Evolutionary conservation across 2,113 vertebrate species (phyloP), one percentile per base, ranked within the genome.

Genomic region (Craseonycteris thonglongyai): DNA sequence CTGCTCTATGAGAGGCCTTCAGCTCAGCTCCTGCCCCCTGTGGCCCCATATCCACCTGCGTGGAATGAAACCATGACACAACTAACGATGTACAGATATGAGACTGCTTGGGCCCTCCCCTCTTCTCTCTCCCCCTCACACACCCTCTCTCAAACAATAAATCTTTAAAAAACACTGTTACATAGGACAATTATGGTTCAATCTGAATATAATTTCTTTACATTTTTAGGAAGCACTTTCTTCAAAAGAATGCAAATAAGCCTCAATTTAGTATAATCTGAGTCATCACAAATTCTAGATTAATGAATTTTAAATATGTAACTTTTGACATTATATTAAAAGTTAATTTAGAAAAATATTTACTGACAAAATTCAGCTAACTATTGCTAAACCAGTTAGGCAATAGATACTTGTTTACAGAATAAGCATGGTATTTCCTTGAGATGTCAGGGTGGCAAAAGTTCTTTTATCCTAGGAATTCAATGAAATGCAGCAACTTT

Each of bases 161-260:
- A n/a, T n/a, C n/a, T n/a, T n/a, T n/a, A n/a, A n/a, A n/a, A n/a
- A n/a, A n/a, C n/a, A n/a, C n/a, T n/a, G 19, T 81, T 61, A 49
- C 30, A 38, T 42, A 86, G 40, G 26, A 69, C 88, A 90, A 82
- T 38, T 69, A 78, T 76, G 19, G 18, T 38, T 95, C 78, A 88
- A 72, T 72, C 33, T 81, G 68, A 85, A 80, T 35, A 90, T 2
- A 69, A 63, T 74, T 96, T 96, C 38, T 61, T 93, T 69, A 54
- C 10, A 76, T 4, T 63, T 95, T 81, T 88, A 96, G 49, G 45
- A 12, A 68, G 21, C 71, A 21, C 16, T 86, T 93, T 91, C 69
- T 84, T 93, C 66, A 86, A 68, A 96, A 93, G 81, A 80, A 59
- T 16, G 72, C 9, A n/a, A 92, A 9, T 5, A 71, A 94, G 79